phyloP scores from a whole-genome alignment of 1,140 invertebrate genomes.

The Bombus difficillimus region DNA sequence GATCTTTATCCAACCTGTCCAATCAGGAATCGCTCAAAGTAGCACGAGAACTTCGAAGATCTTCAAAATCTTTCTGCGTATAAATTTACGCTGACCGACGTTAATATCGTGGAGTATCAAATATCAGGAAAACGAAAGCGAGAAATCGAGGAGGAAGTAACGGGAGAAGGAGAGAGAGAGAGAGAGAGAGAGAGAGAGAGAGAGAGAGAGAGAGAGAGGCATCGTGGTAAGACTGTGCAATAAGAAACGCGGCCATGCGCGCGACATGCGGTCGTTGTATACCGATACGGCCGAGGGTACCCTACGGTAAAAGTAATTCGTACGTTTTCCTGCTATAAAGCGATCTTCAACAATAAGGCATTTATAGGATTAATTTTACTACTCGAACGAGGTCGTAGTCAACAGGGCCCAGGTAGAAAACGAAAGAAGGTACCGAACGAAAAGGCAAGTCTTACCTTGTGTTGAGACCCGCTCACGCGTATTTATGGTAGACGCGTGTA shows the following conservation, averaged over 20 bases:
- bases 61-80: neutral
- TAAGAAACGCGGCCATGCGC: constrained; percentile 38
- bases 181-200: too few species aligned
- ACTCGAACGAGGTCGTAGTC: constrained; percentile 52
- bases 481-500: neutral
- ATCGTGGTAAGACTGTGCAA: constrained; percentile 11
- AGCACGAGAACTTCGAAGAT: neutral
- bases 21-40: neutral
- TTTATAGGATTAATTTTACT: constrained; percentile 79
- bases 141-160: constrained; percentile 26
- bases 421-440: constrained; percentile 54
- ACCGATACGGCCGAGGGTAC: constrained; percentile 44
- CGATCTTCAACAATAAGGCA: constrained; percentile 72
- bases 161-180: constrained; percentile 8
- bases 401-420: constrained; percentile 59
- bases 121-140: constrained; percentile 31
- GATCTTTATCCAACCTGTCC: neutral
- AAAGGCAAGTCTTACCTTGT: too few species aligned
- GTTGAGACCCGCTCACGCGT: neutral
- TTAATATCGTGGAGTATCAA: neutral
- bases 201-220: neutral
- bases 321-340: constrained; percentile 72
- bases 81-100: neutral
- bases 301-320: constrained; percentile 73
- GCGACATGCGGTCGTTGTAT: constrained; percentile 50